These are phyloP conservation scores for Trichosurus vulpecula DNA, from an alignment of 2,797 vertebrate species.

Conservation along the genomic window DNA sequence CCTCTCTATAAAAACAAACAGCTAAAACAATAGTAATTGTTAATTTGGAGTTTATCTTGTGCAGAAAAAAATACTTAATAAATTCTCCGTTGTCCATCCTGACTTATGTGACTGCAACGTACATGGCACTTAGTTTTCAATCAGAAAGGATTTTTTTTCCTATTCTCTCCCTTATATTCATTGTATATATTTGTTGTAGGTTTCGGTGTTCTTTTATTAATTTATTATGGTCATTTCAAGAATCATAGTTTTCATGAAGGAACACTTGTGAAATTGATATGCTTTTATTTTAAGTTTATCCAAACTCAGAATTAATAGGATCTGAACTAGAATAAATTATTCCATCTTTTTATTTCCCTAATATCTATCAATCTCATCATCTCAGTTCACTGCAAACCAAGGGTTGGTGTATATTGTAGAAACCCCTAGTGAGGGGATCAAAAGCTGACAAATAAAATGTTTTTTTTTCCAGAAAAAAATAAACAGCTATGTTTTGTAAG, in stretches of 20 bases:
- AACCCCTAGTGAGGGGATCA: constrained; percentile 28
- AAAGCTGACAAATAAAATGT: constrained; percentile 23
- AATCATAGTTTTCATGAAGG: constrained; percentile 58
- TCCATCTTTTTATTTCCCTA: constrained; percentile 4
- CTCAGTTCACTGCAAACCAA: neutral
- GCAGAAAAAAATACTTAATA: constrained; percentile 17
- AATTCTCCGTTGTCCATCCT: neutral
- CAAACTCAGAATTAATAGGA: neutral
- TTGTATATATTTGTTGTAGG: neutral
- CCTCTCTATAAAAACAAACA: constrained; percentile 64
- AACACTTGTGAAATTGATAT: constrained; percentile 25
- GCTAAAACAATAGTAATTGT: neutral
- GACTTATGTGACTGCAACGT: neutral
- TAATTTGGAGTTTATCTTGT: constrained; percentile 23
- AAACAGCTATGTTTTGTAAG: neutral
- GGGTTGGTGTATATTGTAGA: neutral
- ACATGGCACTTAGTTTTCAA: neutral
- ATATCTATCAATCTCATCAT: neutral
- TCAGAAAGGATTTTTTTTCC: neutral
- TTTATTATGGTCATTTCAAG: constrained; percentile 59
- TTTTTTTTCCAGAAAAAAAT: too few relatives aligned
- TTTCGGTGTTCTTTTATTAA: constrained; percentile 3
- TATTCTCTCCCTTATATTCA: constrained; percentile 56
- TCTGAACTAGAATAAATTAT: neutral
- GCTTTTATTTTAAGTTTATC: neutral